These are phyloP conservation scores for Nymphicus hollandicus DNA, from an alignment of 2,113 vertebrate species.

Conservation along the genomic window DNA sequence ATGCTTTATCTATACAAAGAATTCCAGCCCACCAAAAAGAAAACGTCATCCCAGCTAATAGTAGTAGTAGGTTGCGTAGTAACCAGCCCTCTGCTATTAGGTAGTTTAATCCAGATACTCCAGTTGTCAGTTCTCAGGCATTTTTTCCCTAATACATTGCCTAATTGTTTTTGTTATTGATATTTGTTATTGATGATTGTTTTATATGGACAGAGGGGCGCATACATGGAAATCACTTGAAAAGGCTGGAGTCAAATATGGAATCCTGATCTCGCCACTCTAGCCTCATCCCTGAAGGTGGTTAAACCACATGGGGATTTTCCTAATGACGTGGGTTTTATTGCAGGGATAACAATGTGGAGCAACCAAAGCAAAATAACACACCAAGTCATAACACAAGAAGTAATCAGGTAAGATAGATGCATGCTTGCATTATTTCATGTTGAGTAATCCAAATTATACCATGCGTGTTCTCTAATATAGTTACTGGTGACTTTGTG, in stretches of 20 bases:
- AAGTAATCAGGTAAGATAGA: conserved; percentile 26
- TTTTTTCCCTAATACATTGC: not conserved
- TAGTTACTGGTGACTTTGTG: not conserved
- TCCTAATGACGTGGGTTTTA: not conserved
- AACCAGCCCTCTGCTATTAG: not conserved
- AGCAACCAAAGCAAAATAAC: conserved; percentile 30
- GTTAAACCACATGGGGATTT: not conserved
- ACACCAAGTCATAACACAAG: not conserved
- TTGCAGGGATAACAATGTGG: conserved; percentile 24
- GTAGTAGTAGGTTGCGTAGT: not conserved
- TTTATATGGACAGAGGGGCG: not conserved
- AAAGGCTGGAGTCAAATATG: not conserved
- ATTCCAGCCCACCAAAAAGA: not conserved
- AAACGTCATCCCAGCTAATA: not conserved
- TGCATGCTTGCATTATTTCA: not conserved
- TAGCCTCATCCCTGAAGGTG: not conserved
- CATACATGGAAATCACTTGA: not conserved
- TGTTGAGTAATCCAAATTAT: not conserved
- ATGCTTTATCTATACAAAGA: not conserved
- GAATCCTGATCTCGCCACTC: not conserved
- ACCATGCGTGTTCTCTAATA: not conserved
- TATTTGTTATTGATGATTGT: not conserved
- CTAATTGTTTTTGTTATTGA: too few species aligned
- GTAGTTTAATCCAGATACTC: not conserved
- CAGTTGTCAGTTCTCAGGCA: not conserved